Evolutionary conservation across 2,888 invertebrate genomes (phyloP).

Genomic region (Koerneria pararmatus): DNA sequence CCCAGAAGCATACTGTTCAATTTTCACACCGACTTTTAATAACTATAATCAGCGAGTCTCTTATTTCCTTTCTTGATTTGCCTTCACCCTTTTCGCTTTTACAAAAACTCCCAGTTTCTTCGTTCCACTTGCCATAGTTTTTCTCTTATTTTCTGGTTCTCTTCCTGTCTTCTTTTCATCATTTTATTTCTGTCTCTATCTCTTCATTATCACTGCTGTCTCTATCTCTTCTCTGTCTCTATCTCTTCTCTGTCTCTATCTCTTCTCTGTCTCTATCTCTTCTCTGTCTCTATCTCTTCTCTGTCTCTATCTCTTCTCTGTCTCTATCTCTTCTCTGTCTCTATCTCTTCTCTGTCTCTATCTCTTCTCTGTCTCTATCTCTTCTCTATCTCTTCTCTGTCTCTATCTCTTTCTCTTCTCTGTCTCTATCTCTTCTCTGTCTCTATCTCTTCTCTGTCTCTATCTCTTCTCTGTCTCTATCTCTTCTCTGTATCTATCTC

Average conservation of each 20-base stretch:
- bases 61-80: too few species aligned
- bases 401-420: too few species aligned
- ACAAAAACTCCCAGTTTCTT: not conserved
- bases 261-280: not conserved
- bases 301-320: not conserved
- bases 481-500: too few species aligned
- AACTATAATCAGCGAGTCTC: too few species aligned
- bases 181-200: not conserved
- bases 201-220: not conserved
- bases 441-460: too few species aligned
- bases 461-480: too few species aligned
- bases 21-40: too few species aligned
- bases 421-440: too few species aligned
- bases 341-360: not conserved
- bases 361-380: not conserved
- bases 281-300: slow-evolving; percentile 2
- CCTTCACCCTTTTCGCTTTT: too few species aligned
- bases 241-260: not conserved
- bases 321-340: not conserved
- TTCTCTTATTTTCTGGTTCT: not conserved
- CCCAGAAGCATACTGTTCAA: too few species aligned
- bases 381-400: not conserved
- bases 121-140: not conserved
- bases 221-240: not conserved
- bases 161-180: slow-evolving; percentile 3